Base-by-base conservation (phyloP, 2,797 vertebrate genomes). In the Chromobotia macracanthus region DNA sequence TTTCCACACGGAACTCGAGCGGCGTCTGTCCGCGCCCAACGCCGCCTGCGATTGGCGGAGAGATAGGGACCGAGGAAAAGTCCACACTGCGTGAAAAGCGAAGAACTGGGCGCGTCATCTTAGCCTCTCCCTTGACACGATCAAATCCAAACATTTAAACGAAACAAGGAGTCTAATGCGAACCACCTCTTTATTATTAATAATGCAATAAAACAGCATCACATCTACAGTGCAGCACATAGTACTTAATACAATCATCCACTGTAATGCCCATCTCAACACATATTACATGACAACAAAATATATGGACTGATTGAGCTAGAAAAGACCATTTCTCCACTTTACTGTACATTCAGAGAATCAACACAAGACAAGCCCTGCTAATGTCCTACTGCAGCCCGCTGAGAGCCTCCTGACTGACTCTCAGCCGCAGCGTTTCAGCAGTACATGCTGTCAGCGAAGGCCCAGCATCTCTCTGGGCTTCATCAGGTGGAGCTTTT, bases 1-100 rank as follows among this genome's bases (percentile, higher is more conserved):
- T 98, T 97, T 98, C 94, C 97, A 97, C 96, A 97, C 96, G 96
- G 93, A 96, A 95, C 96, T 83, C 58, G 80, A 64, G 60, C 25
- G 53, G 21, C 10, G 0, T 1, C 0, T 7, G 4, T 61, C 41
- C 86, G 87, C 92, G 84, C 93, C 93, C 83, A 65, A 7, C 0
- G 0, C 0, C 0, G 0, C 3, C 9, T 74, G 1, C 71, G 23
- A 91, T 92, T 92, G 88, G 90, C 12, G 1, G 46, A 81, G 10
- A n/a, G 18, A 2, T 1, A 2, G 6, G 15, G 1, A 5, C 9
- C 25, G 2, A 35, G 38, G 5, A 5, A 15, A 72, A 77, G 44
- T 44, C 19, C 3, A 2, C 0, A 5, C 8, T 25, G 1, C 15
- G 25, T 10, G 0, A 55, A 50, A 65, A 53, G 12, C 71, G 71